phyloP scores from a whole-genome alignment of 2,797 vertebrate species.

The Chlorospingus flavigularis region DNA sequence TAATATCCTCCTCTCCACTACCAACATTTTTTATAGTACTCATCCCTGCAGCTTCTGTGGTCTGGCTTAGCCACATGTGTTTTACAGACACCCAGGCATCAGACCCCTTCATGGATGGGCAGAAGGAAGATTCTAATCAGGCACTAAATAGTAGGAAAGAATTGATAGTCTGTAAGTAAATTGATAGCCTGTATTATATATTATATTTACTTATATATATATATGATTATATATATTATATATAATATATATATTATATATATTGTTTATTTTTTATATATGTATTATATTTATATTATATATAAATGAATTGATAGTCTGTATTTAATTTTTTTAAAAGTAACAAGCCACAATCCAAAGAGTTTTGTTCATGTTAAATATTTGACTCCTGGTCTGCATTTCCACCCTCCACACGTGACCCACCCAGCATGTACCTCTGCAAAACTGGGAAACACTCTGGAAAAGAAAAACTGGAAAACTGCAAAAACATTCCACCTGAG shows the following conservation, averaged over 20 bases:
- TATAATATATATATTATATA: no score
- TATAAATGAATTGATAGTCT: background rate
- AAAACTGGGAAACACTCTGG: background rate
- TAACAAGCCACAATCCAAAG: background rate
- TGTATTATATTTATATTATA: no score
- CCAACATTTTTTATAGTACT: background rate
- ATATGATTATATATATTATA: no score
- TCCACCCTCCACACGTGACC: fast-evolving
- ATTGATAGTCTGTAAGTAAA: background rate
- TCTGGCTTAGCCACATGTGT: background rate
- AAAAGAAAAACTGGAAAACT: background rate
- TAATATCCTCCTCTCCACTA: background rate
- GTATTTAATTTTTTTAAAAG: background rate
- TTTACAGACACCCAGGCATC: background rate
- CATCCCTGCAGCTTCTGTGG: background rate
- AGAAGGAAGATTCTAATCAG: background rate
- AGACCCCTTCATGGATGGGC: background rate
- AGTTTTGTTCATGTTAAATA: background rate
- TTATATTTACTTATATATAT: no score
- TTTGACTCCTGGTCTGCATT: background rate
- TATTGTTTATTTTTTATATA: no score
- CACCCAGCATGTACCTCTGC: fast-evolving
- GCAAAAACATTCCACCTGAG: background rate
- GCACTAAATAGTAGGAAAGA: background rate
- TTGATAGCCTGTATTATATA: background rate